Evolutionary conservation across 2,797 vertebrate species (phyloP), one percentile per base, ranked within the genome.

Genomic region (Neosilurus mollespiculum): DNA sequence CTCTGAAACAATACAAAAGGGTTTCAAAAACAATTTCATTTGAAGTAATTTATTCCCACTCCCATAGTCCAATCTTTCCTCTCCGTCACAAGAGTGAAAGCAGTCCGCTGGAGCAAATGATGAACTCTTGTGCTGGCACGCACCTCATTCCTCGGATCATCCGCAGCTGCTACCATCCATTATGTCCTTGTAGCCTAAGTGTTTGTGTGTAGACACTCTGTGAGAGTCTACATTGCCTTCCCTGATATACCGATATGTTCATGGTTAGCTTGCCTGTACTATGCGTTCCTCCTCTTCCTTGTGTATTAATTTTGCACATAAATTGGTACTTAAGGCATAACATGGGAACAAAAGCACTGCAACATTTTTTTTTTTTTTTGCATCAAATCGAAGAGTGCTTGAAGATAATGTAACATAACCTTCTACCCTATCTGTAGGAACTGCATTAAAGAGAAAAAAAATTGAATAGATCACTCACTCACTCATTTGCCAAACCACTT

Each of bases 151-250:
- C 93, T 86, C 92, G 92, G 95, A 94, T 93, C 90, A 87, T 83
- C 89, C 22, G 78, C 91, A 91, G 94, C 93, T 97, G 97, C 90
- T 90, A 88, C 92, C 92, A 93, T 96, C 95, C 5, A 26, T 80
- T 37, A 20, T 73, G 85, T 97, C 93, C 92, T 34, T 37, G 30
- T 61, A 9, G 58, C 37, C 30, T 24, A 24, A 14, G 61, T 61
- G 66, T 12, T 34, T 14, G 66, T 30, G 72, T 71, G 56, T 56
- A 59, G 18, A 76, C 54, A 76, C 73, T 34, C 56, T 22, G 30
- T 76, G 10, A 59, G 4, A 37, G 18, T 24, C 20, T 72, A 75
- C 72, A 58, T 58, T 34, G 54, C 54, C 76, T 78, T 78, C 37
- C 8, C 9, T 62, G 59, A 24, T 62, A 62, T 62, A 4, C 1